These are phyloP conservation scores for Oxygymnocypris stewartii DNA, from an alignment of 2,113 vertebrate genomes.

Conservation along the genomic window DNA sequence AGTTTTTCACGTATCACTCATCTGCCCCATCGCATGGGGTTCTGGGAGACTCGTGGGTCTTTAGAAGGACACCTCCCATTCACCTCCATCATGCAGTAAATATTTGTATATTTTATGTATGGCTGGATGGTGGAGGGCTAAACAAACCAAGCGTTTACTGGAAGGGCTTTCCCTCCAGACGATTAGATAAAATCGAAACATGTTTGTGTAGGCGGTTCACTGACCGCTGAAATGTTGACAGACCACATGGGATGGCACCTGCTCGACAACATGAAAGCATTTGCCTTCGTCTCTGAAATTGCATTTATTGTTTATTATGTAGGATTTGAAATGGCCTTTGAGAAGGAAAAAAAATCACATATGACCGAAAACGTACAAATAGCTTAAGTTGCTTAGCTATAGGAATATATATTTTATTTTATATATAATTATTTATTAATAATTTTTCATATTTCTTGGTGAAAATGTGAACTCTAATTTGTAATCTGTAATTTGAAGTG, in stretches of 20 bases:
- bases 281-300: background rate
- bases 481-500: too few species aligned
- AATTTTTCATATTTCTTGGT: too few species aligned
- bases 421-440: too few species aligned
- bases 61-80: conserved; percentile 20
- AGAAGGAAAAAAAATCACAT: background rate
- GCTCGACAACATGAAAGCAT: conserved; percentile 39
- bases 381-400: background rate
- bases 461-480: too few species aligned
- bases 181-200: conserved; percentile 58
- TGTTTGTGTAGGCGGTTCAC: conserved; percentile 50
- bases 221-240: conserved; percentile 49
- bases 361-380: too few species aligned
- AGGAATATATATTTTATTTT: too few species aligned
- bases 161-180: conserved; percentile 57
- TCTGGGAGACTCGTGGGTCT: conserved; percentile 38
- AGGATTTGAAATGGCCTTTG: background rate
- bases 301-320: background rate
- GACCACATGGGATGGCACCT: conserved; percentile 57
- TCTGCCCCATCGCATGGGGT: conserved; percentile 1
- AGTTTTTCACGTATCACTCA: conserved; percentile 22
- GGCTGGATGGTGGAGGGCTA: conserved; percentile 53
- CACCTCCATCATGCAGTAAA: conserved; percentile 53
- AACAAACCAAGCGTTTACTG: conserved; percentile 56
- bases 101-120: conserved; percentile 58